Conservation (phyloP, 2,888 invertebrate species). For the Frankliniella intonsa region DNA sequence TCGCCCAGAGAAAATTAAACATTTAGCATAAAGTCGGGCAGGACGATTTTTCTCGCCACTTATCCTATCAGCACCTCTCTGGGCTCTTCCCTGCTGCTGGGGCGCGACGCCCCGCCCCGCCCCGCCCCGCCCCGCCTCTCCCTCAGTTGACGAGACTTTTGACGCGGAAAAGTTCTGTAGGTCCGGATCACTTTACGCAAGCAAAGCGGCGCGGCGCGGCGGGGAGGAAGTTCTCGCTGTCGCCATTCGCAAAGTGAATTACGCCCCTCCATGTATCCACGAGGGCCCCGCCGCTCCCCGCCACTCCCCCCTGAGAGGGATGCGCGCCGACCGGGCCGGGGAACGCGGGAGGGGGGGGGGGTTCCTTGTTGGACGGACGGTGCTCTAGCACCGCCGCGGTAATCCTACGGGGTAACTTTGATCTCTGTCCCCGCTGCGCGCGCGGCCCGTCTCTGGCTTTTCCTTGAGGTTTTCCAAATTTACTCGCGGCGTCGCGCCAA, state of each 20-base stretch:
- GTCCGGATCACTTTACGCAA: background rate
- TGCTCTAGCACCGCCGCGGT: background rate
- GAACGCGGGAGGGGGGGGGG: too few relatives aligned
- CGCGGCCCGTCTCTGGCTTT: background rate
- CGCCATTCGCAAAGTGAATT: slow-evolving; percentile 13
- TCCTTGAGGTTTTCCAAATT: slow-evolving; percentile 8
- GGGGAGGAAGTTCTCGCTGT: slow-evolving; percentile 6
- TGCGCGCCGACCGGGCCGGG: background rate
- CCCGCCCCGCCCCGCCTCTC: background rate
- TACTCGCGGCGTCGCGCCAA: background rate
- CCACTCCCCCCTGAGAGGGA: too few relatives aligned
- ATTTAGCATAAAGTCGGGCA: too few relatives aligned
- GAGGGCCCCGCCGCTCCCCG: too few relatives aligned
- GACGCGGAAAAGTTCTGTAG: background rate
- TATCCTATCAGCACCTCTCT: too few relatives aligned
- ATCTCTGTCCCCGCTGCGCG: background rate
- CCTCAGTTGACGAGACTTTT: background rate
- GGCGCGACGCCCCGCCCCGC: background rate
- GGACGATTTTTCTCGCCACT: too few relatives aligned
- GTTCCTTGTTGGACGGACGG: background rate
- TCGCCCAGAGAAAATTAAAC: too few relatives aligned
- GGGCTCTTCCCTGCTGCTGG: background rate
- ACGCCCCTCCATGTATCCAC: background rate
- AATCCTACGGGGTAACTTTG: slow-evolving; percentile 20
- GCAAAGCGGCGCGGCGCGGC: background rate